Evolutionary conservation across 2,888 invertebrate genomes (phyloP), one percentile per base, ranked within the genome.

Genomic region (Eupeodes latifasciatus): DNA sequence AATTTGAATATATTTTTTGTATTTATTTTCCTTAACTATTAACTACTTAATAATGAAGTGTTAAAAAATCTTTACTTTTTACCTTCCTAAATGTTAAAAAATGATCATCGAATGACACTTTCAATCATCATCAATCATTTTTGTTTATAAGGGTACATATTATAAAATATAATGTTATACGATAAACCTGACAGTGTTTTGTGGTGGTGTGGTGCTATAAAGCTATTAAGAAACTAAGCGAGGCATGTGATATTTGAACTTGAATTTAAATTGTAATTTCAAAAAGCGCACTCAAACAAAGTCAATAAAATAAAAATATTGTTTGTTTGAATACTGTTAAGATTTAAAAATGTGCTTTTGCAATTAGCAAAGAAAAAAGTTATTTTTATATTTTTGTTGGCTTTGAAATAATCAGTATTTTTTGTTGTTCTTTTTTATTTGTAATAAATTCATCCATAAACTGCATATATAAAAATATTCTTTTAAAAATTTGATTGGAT

Each of bases 201-300:
- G 34, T 72, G 47, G 34, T 59, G 72, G 72, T 59, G 72, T 72
- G 72, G 61, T 72, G 78, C 77, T 84, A 40, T 40, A 72, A 66
- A 61, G 78, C 77, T 84, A 40, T 40, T 67, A 66, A 61, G 36
- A 82, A 72, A 80, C 79, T 57, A 80, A 74, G 72, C 55, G 66
- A 87, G 84, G 79, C 79, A 72, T 72, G 72, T 72, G 72, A 72
- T 72, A 72, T 59, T 47, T 72, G 19, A 71, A 16, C 16, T 55
- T n/a, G 55, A 40, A 53, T 53, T 1, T 40, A 55, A 19, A 16
- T 40, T 55, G 34, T 71, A 40, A 53, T 53, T 1, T 40, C 40
- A 19, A 72, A 19, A 72, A 72, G 34, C 27, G 19, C 44, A 49
- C 12, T 72, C 4, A 47, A 47, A 47, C 47, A 59, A 57, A 57